These are phyloP conservation scores for Archips crataeganus DNA, from an alignment of 2,888 invertebrate species.

Conservation along the genomic window DNA sequence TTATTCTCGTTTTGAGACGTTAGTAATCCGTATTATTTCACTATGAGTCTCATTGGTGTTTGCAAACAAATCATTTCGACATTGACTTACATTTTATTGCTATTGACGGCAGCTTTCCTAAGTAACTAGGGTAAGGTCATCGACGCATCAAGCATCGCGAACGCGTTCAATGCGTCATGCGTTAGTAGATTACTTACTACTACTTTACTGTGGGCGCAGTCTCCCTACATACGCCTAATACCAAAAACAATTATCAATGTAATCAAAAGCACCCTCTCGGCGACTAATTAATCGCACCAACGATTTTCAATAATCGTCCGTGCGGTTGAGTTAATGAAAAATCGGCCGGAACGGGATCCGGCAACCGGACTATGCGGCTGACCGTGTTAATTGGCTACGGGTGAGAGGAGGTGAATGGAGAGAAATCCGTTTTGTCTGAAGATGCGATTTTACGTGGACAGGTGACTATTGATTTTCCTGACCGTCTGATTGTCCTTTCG, in stretches of 20 bases:
- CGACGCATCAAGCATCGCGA: too few relatives aligned
- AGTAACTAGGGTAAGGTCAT: too few relatives aligned
- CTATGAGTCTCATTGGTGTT: too few relatives aligned
- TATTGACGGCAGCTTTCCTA: too few relatives aligned
- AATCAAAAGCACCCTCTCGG: conserved; percentile 72
- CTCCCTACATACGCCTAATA: conserved; percentile 38
- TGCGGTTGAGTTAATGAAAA: conserved; percentile 77
- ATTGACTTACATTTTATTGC: too few relatives aligned
- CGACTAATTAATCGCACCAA: conserved; percentile 80
- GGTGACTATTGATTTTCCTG: conserved; percentile 5
- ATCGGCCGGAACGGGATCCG: conserved; percentile 67
- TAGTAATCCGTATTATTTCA: too few relatives aligned
- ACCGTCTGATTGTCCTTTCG: too few relatives aligned
- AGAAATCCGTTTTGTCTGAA: conserved; percentile 41
- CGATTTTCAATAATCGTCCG: conserved; percentile 70
- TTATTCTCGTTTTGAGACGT: too few relatives aligned
- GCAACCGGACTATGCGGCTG: conserved; percentile 54
- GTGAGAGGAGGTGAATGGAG: conserved; percentile 44
- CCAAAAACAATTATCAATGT: conserved; percentile 74
- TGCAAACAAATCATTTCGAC: too few relatives aligned
- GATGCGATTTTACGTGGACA: conserved; percentile 23
- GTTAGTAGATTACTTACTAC: too few relatives aligned
- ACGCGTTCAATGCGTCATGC: too few relatives aligned
- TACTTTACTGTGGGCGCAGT: too few relatives aligned
- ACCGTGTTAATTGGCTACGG: conserved; percentile 65